Conservation (phyloP, 2,113 vertebrate species). For the Ornithorhynchus anatinus region DNA sequence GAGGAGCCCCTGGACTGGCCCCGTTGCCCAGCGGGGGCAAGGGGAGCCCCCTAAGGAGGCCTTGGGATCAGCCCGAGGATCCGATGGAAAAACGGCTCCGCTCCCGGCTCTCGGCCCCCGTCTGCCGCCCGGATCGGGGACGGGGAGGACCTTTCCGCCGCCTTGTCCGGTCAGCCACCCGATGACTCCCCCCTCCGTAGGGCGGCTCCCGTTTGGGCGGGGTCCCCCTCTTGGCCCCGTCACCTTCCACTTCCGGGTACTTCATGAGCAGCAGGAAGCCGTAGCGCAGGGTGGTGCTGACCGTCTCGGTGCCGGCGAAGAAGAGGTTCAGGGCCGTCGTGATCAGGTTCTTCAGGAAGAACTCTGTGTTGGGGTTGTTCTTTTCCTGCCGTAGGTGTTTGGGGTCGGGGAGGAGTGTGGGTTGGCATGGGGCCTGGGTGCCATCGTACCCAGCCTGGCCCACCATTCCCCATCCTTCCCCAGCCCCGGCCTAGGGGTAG, state of each 20-base stretch:
- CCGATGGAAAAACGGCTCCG: too few species aligned
- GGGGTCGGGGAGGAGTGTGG: too few species aligned
- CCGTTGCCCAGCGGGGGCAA: too few species aligned
- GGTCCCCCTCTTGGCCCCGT: not conserved
- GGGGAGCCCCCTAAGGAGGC: too few species aligned
- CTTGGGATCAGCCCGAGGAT: too few species aligned
- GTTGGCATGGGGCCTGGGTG: not conserved
- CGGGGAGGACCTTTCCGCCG: too few species aligned
- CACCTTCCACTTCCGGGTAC: constrained; percentile 75
- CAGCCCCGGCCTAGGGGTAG: not conserved
- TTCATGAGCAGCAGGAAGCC: constrained; percentile 75
- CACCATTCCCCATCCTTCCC: too few species aligned
- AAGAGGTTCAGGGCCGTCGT: constrained; percentile 72
- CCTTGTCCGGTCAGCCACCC: too few species aligned
- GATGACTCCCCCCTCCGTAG: too few species aligned
- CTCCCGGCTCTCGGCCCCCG: too few species aligned
- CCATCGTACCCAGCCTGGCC: not conserved
- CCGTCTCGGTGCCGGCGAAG: constrained; percentile 78
- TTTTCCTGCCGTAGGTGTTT: constrained; percentile 72
- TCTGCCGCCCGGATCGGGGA: too few species aligned
- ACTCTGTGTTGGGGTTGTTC: constrained; percentile 67
- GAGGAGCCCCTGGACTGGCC: not conserved
- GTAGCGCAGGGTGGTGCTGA: constrained; percentile 77
- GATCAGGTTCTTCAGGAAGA: constrained; percentile 70
- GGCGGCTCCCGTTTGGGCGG: too few species aligned